Conservation (phyloP, 2,888 invertebrate genomes). For the Polymixis lichenea region DNA sequence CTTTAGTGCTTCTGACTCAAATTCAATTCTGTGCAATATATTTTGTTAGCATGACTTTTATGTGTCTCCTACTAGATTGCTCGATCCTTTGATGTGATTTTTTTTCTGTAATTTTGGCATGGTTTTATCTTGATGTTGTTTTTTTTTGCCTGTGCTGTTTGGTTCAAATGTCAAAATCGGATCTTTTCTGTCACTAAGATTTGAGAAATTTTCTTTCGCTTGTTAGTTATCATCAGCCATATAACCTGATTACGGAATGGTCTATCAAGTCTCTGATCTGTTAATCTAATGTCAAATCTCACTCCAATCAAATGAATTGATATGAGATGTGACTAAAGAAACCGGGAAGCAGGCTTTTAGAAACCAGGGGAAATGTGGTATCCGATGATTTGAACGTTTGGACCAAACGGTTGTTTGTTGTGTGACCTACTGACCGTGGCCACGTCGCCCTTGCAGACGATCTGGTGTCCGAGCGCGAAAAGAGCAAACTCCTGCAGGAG, state of each 20-base stretch:
- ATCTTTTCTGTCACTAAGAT: background rate
- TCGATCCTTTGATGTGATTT: conserved; percentile 81
- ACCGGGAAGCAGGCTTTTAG: too few species aligned
- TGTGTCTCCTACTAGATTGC: conserved; percentile 85
- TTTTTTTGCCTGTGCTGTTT: conserved; percentile 80
- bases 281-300: background rate
- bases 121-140: conserved; percentile 84
- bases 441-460: conserved; percentile 95
- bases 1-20: conserved; percentile 46
- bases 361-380: background rate
- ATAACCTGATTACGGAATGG: background rate
- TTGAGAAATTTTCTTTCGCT: background rate
- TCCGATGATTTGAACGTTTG: conserved; percentile 65
- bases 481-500: conserved; percentile 98
- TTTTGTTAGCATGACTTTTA: conserved; percentile 83
- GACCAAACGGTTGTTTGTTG: conserved; percentile 76
- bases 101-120: conserved; percentile 80
- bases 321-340: background rate
- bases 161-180: conserved; percentile 69
- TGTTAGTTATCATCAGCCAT: background rate
- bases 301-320: background rate
- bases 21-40: conserved; percentile 66
- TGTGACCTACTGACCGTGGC: conserved; percentile 87
- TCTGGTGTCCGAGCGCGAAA: conserved; percentile 97
- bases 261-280: background rate